A percentile compares a stretch with the other conserved stretches of the same genome.
These are phyloP conservation scores for Brachylomia viminalis DNA, from an alignment of 2,888 invertebrate species.

Conservation along the genomic window DNA sequence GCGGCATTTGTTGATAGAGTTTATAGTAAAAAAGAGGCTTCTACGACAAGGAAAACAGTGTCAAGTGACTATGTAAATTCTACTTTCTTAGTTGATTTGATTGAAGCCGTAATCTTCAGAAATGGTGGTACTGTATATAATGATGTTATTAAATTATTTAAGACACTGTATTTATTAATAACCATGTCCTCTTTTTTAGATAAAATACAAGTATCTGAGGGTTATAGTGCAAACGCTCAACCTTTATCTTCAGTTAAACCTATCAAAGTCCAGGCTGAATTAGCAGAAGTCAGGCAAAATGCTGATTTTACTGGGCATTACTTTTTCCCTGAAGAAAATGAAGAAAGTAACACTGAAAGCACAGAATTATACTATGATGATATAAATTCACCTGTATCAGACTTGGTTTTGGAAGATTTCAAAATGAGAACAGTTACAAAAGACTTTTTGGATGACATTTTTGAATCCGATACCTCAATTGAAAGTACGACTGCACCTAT, in stretches of 20 bases:
- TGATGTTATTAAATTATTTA: background rate
- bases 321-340: slow-evolving; percentile 86
- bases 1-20: slow-evolving; percentile 81
- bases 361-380: slow-evolving; percentile 82
- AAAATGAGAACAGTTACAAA: slow-evolving; percentile 80
- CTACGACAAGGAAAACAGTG: slow-evolving; percentile 74
- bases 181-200: slow-evolving; percentile 68
- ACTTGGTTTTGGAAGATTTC: slow-evolving; percentile 80
- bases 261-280: slow-evolving; percentile 83
- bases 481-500: slow-evolving; percentile 73
- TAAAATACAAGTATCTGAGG: slow-evolving; percentile 69
- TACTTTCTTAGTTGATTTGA: slow-evolving; percentile 84
- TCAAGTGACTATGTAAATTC: slow-evolving; percentile 82
- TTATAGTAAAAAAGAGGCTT: slow-evolving; percentile 80
- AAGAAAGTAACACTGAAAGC: slow-evolving; percentile 72
- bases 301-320: slow-evolving; percentile 85
- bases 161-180: slow-evolving; percentile 10
- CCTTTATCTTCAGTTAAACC: slow-evolving; percentile 73
- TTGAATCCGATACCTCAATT: slow-evolving; percentile 80
- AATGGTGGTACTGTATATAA: slow-evolving; percentile 76
- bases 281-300: slow-evolving; percentile 79
- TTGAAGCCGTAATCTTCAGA: slow-evolving; percentile 87
- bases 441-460: slow-evolving; percentile 85
- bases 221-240: slow-evolving; percentile 65
- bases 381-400: slow-evolving; percentile 76